phyloP scores from a whole-genome alignment of 2,113 vertebrate genomes.

The Dasyprocta punctata region DNA sequence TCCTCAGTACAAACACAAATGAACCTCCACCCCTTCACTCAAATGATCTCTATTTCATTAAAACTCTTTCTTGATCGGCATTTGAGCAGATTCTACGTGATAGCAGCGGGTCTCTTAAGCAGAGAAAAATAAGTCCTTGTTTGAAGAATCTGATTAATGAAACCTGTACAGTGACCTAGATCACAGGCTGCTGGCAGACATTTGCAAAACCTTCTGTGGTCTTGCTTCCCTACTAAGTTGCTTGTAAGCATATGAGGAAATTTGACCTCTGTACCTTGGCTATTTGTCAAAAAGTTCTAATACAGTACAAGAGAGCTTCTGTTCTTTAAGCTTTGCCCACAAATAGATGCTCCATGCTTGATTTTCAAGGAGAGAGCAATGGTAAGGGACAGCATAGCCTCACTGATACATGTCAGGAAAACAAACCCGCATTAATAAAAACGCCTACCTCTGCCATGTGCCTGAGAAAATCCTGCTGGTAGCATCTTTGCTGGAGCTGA shows the following conservation, averaged over 20 bases:
- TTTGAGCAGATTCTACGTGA: conserved; percentile 61
- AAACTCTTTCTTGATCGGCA: conserved; percentile 74
- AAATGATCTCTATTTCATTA: conserved; percentile 74
- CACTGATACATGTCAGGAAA: conserved; percentile 71
- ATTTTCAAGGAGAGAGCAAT: conserved; percentile 84
- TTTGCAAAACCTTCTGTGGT: conserved; percentile 74
- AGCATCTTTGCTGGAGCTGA: conserved; percentile 69
- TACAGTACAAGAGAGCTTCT: conserved; percentile 81
- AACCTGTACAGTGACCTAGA: conserved; percentile 83
- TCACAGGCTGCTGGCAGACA: conserved; percentile 78
- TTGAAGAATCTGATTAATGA: conserved; percentile 78
- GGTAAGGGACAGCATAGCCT: conserved; percentile 73
- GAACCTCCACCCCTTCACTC: neutral
- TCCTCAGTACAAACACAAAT: conserved; percentile 58
- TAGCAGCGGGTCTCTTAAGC: conserved; percentile 67
- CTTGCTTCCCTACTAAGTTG: conserved; percentile 81
- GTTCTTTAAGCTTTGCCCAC: conserved; percentile 81
- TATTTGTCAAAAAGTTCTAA: conserved; percentile 87
- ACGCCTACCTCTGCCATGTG: conserved; percentile 35
- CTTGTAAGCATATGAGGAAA: conserved; percentile 85
- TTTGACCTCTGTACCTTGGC: conserved; percentile 88
- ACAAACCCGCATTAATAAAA: conserved; percentile 72
- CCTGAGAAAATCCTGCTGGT: conserved; percentile 68
- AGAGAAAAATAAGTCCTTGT: conserved; percentile 79
- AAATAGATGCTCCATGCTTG: conserved; percentile 83